Percentiles rank a stretch among this genome's conserved stretches.
Evolutionary conservation across 2,797 vertebrate species (phyloP).

Genomic region (Channallabes apus): DNA sequence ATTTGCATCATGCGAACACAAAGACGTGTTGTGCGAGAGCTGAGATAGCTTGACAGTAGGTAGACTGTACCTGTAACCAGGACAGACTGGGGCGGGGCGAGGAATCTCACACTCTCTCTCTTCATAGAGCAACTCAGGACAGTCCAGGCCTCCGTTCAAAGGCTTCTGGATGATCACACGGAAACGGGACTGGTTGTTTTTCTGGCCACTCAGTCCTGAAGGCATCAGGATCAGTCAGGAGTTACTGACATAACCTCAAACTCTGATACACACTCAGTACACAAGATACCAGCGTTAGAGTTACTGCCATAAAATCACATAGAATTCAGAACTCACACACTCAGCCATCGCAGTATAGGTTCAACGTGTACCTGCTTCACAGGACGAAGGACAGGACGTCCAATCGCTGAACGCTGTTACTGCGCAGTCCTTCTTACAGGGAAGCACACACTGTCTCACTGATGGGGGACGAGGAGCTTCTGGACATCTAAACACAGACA

Average conservation of each 20-base stretch:
- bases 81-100: slow-evolving; percentile 68
- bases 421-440: slow-evolving; percentile 93
- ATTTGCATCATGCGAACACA: slow-evolving; percentile 81
- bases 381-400: slow-evolving; percentile 83
- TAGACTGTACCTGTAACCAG: slow-evolving; percentile 84
- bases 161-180: slow-evolving; percentile 88
- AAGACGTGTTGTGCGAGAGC: background rate
- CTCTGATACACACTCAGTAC: too few species aligned
- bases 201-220: slow-evolving; percentile 64
- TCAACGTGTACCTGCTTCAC: slow-evolving; percentile 82
- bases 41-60: background rate
- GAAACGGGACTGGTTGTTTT: slow-evolving; percentile 83
- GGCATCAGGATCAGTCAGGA: background rate
- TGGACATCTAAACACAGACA: slow-evolving; percentile 80
- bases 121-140: slow-evolving; percentile 86
- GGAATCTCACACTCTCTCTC: slow-evolving; percentile 84
- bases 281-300: background rate
- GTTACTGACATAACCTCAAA: background rate
- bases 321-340: too few species aligned
- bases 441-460: slow-evolving; percentile 86
- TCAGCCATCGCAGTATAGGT: too few species aligned
- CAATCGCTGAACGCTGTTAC: slow-evolving; percentile 92
- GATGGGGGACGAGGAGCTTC: slow-evolving; percentile 91
- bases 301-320: background rate
- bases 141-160: slow-evolving; percentile 89